Conservation (phyloP, 2,888 invertebrate species). For the Bembecia ichneumoniformis region DNA sequence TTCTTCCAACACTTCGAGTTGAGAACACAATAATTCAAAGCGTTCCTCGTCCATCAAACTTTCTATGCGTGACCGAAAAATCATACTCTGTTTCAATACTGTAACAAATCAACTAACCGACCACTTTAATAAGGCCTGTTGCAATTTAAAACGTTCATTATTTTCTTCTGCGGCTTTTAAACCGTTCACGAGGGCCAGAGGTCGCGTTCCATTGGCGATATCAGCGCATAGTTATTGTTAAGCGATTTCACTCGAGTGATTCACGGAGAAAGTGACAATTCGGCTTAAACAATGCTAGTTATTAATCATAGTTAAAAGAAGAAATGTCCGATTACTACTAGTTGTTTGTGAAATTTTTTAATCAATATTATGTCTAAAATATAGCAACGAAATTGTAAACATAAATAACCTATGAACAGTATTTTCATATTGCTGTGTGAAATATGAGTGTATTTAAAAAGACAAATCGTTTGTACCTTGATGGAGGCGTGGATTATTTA, state of each 20-base stretch:
- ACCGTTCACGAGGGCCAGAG: slow-evolving; percentile 11
- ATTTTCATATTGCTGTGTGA: no score
- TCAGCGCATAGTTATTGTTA: slow-evolving; percentile 34
- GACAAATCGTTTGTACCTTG: no score
- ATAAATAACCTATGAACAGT: no score
- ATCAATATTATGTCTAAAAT: no score
- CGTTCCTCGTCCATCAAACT: slow-evolving; percentile 12
- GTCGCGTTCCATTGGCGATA: slow-evolving; percentile 23
- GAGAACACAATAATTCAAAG: no score
- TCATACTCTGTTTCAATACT: slow-evolving; percentile 24
- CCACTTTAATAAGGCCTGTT: slow-evolving; percentile 5
- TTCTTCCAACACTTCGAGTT: no score
- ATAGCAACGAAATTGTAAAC: no score
- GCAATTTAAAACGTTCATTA: slow-evolving; percentile 1
- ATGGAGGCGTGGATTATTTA: no score
- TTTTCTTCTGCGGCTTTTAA: slow-evolving; percentile 3
- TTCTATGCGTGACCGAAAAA: slow-evolving; percentile 20
- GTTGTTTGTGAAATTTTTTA: no score
- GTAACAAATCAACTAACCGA: slow-evolving; percentile 14
- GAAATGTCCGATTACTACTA: not conserved
- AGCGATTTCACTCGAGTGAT: slow-evolving; percentile 37
- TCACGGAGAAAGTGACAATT: slow-evolving; percentile 38
- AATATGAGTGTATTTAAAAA: no score
- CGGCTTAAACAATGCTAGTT: slow-evolving; percentile 29
- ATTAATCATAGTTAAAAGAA: not conserved